Evolutionary conservation across 1,140 invertebrate genomes (phyloP).

Genomic region (Drosophila quadrilineata): DNA sequence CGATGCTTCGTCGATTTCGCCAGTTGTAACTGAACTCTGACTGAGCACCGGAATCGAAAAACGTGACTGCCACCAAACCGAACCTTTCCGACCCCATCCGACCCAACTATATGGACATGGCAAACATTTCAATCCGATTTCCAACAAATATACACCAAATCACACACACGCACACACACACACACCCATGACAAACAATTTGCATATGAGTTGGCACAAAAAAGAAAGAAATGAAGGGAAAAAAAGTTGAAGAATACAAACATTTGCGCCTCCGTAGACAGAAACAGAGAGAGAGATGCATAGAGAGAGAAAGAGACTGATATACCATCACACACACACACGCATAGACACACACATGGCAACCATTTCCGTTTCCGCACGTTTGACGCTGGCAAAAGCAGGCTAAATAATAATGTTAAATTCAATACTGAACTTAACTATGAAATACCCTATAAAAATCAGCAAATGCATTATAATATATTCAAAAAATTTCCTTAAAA

Average conservation of each 20-base stretch:
- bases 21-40: constrained; percentile 17
- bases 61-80: constrained; percentile 57
- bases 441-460: constrained; percentile 1
- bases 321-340: constrained; percentile 33
- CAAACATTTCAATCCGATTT: constrained; percentile 79
- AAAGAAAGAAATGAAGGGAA: constrained; percentile 29
- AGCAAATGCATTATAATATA: background rate
- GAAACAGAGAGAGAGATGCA: no score
- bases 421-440: background rate
- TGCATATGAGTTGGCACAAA: constrained; percentile 60
- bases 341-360: constrained; percentile 38
- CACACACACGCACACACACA: constrained; percentile 36
- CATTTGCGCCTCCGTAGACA: constrained; percentile 49
- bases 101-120: no score
- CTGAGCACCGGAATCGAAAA: constrained; percentile 40
- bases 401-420: constrained; percentile 25
- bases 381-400: constrained; percentile 69
- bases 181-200: constrained; percentile 39
- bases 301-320: no score
- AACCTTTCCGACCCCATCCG: no score
- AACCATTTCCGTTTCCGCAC: constrained; percentile 77
- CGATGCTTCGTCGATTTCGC: no score
- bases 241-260: constrained; percentile 50
- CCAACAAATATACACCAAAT: constrained; percentile 68
- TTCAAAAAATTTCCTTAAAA: background rate